Base-by-base conservation (phyloP, 1,140 invertebrate species). In the Helicoverpa zea region DNA sequence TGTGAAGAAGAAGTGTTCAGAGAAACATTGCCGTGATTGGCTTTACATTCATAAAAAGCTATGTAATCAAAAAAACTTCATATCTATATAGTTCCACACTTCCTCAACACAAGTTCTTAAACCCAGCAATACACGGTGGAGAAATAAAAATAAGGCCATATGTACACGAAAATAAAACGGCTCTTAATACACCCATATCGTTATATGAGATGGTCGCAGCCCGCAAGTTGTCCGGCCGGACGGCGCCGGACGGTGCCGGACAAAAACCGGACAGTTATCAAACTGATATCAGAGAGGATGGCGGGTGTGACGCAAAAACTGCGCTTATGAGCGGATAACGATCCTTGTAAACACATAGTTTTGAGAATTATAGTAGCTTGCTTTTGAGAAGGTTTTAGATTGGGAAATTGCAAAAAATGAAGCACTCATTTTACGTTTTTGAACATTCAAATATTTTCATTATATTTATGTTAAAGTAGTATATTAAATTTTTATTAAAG, bases 201-300 rank as follows among this genome's bases (percentile, higher is more conserved):
- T 66, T 70, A 70, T 70, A 70, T 70, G 47, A 29, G 49, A 70
- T 29, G 49, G 49, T 66, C 35, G 23, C 29, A 29, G 16, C 14
- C 35, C 35, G 66, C 47, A 51, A 51, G 43, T 70, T 51, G 49
- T 30, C 23, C 63, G 63, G 43, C 35, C 63, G 43, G 2, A 35
- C 63, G 63, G 35, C 29, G 30, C n/a, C 63, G 63, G 16, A 16
- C 14, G n/a, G n/a, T 16, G 9, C 43, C 66, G 66, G 70, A 58
- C 70, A 73, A 58, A 73, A 70, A 70, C 43, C 70, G 51, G 70
- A 73, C 70, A 73, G 70, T 73, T 73, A 73, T 73, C 70, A 73
- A 73, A 73, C n/a, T 73, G 51, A 58, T 73, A 73, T 73, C 52
- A 73, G 68, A 51, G 66, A 30, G 66, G 66, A 54, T 49, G 66